Evolutionary conservation across 2,113 vertebrate species (phyloP).

Genomic region (Mesocricetus auratus): DNA sequence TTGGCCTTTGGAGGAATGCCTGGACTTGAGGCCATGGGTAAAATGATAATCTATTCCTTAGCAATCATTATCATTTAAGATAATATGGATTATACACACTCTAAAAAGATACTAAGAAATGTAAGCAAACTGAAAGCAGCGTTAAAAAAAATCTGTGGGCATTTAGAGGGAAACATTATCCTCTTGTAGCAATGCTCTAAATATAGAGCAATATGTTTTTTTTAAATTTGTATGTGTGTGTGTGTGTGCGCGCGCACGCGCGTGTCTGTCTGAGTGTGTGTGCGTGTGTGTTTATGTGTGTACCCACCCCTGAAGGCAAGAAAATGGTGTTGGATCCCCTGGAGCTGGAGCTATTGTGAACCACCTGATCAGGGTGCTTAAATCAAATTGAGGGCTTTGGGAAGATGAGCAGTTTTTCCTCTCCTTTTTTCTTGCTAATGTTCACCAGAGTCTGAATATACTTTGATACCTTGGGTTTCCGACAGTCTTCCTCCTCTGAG

Average conservation of each 20-base stretch:
- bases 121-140: slow-evolving; percentile 14
- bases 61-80: neutral
- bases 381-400: neutral
- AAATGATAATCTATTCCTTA: slow-evolving; percentile 13
- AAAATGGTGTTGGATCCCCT: neutral
- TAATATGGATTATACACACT: neutral
- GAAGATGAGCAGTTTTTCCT: neutral
- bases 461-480: neutral
- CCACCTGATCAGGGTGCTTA: neutral
- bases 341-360: neutral
- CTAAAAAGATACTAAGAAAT: neutral
- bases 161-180: slow-evolving; percentile 23
- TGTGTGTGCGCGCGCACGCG: neutral
- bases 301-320: neutral
- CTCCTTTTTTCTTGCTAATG: neutral
- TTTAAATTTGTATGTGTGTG: neutral
- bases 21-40: neutral
- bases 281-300: too few relatives aligned
- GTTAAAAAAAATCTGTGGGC: neutral
- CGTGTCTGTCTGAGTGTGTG: neutral
- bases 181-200: slow-evolving; percentile 23
- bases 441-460: neutral
- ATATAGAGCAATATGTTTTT: neutral
- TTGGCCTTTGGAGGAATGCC: slow-evolving; percentile 33
- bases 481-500: too few relatives aligned